phyloP scores from a whole-genome alignment of 1,140 invertebrate species.

The Latrodectus geometricus region DNA sequence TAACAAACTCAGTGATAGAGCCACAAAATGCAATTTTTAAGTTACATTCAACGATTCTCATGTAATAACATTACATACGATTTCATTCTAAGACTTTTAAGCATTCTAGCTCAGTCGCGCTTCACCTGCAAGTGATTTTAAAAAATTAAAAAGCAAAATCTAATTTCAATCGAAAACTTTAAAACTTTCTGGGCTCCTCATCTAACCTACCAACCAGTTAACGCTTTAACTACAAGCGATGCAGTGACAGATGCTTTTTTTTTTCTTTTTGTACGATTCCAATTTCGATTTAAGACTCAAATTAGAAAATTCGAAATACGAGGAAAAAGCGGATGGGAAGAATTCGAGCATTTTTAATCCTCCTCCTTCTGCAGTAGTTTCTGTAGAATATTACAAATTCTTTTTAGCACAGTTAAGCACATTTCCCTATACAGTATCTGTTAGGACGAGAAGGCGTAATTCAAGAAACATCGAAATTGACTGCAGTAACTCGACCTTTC shows the following conservation, averaged over 20 bases:
- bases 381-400: constrained; percentile 14
- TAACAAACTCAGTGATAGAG: too few relatives aligned
- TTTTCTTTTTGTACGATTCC: not conserved
- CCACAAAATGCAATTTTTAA: too few relatives aligned
- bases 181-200: too few relatives aligned
- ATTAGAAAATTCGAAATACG: not conserved
- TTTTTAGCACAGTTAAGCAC: constrained; percentile 1
- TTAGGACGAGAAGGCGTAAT: constrained; percentile 10
- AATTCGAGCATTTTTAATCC: not conserved
- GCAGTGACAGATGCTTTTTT: not conserved
- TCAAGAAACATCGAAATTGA: constrained; percentile 30
- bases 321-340: not conserved
- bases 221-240: not conserved
- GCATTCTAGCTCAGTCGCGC: too few relatives aligned
- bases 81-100: too few relatives aligned
- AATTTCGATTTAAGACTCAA: not conserved
- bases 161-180: too few relatives aligned
- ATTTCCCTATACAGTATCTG: constrained; percentile 13
- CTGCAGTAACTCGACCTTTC: constrained; percentile 4
- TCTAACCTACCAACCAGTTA: not conserved
- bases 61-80: too few relatives aligned
- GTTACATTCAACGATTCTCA: too few relatives aligned
- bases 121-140: too few relatives aligned
- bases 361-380: not conserved
- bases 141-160: too few relatives aligned